Evolutionary conservation across 2,113 vertebrate genomes (phyloP), one percentile per base, ranked within the genome.

Genomic region (Eubucco bourcierii): DNA sequence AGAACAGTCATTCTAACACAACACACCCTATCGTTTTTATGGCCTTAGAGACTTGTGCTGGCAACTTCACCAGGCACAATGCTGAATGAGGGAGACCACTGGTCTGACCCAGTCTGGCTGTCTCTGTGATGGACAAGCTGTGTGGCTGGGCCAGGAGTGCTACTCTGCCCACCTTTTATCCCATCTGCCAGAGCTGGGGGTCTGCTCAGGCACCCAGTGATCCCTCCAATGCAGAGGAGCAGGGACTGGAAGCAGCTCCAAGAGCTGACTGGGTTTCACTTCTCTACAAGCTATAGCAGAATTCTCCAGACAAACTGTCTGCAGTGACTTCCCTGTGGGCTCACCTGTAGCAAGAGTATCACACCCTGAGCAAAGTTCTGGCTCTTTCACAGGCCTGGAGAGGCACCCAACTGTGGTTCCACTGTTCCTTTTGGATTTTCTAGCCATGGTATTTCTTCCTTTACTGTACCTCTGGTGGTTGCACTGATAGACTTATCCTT

Each of bases 1-100:
- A 84, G 86, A 58, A 24, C 72, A 82, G 58, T 81, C 75, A 47
- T 75, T 81, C 83, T 66, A 71, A 58, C 80, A 92, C 78, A 92
- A 66, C 47, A 39, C 56, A 18, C 37, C 0, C 0, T 70, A 21
- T 25, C 14, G 39, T 56, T 87, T 81, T 92, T 65, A 71, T 0
- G 3, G 61, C 80, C 80, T 66, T 71, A 47, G 87, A 65, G 87
- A 33, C 75, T 81, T 18, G 71, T 39, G 4, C 33, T 81, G 71
- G 71, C 56, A 84, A 17, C 63, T 60, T 37, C 37, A 27, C 1
- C 1, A 46, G 74, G 55, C 1, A 1, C n/a, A 4, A 0, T 13
- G 34, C 7, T 33, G 78, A 56, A 27, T 0, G 3, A 70, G 27
- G 44, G 12, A 58, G 64, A 28, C 28, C 28, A 3, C 21, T 73